These are phyloP conservation scores for Sebastes fasciatus DNA, from an alignment of 2,113 vertebrate species.

Conservation along the genomic window DNA sequence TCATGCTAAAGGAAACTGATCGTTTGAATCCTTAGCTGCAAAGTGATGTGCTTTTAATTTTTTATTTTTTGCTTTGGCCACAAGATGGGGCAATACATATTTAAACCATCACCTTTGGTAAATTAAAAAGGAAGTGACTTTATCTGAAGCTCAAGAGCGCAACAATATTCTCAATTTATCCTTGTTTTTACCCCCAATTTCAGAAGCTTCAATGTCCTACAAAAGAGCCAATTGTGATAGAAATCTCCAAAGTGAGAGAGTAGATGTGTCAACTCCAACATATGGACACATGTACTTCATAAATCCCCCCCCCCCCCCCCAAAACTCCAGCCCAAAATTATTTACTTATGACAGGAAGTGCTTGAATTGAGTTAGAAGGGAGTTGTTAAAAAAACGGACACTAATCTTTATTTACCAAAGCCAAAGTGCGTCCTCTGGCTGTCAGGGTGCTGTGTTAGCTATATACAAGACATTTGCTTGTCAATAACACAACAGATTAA, in stretches of 20 bases:
- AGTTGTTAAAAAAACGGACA: neutral
- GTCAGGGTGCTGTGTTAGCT: conserved; percentile 41
- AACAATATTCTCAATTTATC: neutral
- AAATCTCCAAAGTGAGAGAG: neutral
- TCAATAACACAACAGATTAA: conserved; percentile 53
- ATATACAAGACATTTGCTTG: conserved; percentile 58
- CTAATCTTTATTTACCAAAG: conserved; percentile 29
- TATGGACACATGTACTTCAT: conserved; percentile 27
- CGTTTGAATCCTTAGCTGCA: conserved; percentile 42
- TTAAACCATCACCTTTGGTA: conserved; percentile 27
- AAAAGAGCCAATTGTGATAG: conserved; percentile 1
- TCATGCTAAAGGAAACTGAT: conserved; percentile 21
- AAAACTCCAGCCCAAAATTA: conserved; percentile 10
- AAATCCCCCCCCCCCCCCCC: neutral
- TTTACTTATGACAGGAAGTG: conserved; percentile 19
- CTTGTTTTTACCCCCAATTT: neutral
- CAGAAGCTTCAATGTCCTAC: neutral
- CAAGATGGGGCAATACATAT: conserved; percentile 58
- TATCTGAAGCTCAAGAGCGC: neutral
- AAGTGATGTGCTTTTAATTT: conserved; percentile 41
- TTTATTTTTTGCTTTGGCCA: conserved; percentile 46
- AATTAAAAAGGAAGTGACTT: conserved; percentile 28
- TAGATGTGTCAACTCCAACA: neutral
- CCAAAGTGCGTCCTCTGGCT: conserved; percentile 50
- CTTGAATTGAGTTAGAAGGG: conserved; percentile 21